Evolutionary conservation across 2,797 vertebrate genomes (phyloP), one percentile per base, ranked within the genome.

Genomic region (Sternotherus odoratus): DNA sequence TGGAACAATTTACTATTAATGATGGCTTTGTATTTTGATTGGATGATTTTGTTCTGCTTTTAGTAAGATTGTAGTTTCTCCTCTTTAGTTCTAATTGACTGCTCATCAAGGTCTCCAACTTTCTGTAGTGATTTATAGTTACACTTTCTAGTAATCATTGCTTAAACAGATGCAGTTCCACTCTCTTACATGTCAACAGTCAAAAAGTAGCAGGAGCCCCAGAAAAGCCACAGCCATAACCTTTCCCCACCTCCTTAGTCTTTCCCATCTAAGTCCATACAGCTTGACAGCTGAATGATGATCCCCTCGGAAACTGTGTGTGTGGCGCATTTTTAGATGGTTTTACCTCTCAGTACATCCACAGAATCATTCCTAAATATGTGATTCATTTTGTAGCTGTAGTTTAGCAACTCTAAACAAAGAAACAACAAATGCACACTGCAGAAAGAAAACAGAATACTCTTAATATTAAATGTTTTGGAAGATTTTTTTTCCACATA

Each of bases 71-170:
- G 54, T 77, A 85, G 78, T 85, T 66, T 88, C 77, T 85, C 81
- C 72, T 85, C 78, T 85, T 88, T 88, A 85, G 82, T 85, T 88
- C 82, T 88, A 77, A 81, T 49, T 78, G 82, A 11, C 43, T 88
- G 56, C 86, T 72, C 84, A 54, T 81, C 77, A 74, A 13, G 49
- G 2, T 51, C 75, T 74, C 80, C 94, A 87, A 85, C 43, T 90
- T 89, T 91, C 26, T 74, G 88, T 84, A 87, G 88, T 88, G 95
- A 85, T 96, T 95, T 96, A 92, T 94, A 91, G 91, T 93, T 87
- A 94, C 28, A 80, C 82, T 86, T 77, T 90, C 89, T 69, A 90
- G 81, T 56, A 90, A 51, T 90, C 60, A 50, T 83, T 83, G 66
- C 79, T 87, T 74, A 86, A 90, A 48, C 78, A 49, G 82, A 87